phyloP scores from a whole-genome alignment of 64 coral and sea anemone genomes.

The Stichodactyla helianthus region DNA sequence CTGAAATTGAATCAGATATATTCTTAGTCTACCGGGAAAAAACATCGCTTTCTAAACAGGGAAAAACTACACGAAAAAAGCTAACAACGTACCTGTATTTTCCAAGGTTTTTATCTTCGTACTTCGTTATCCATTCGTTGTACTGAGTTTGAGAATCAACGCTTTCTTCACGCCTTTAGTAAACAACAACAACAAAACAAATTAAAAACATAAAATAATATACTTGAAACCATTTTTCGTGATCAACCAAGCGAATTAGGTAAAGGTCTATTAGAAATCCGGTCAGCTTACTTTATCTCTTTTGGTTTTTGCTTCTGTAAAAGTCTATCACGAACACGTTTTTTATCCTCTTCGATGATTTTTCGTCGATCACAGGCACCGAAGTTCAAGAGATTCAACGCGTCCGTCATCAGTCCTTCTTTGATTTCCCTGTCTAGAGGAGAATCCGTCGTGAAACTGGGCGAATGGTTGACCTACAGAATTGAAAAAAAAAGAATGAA shows the following conservation, averaged over 20 bases:
- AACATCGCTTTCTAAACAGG: background rate
- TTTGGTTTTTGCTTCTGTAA: conserved; percentile 88
- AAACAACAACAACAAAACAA: background rate
- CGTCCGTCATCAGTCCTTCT: conserved; percentile 88
- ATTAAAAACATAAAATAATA: background rate
- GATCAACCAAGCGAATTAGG: too few relatives aligned
- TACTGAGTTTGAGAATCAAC: conserved; percentile 68
- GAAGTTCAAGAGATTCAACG: conserved; percentile 80
- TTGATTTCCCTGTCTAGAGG: conserved; percentile 95
- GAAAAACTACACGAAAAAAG: background rate
- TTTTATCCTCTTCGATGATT: conserved; percentile 92
- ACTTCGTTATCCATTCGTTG: conserved; percentile 75
- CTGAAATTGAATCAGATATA: conserved; percentile 9
- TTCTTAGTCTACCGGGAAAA: background rate
- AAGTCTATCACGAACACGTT: conserved; percentile 81
- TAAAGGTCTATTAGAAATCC: too few relatives aligned
- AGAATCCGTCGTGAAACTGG: conserved; percentile 97
- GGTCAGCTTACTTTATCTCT: conserved; percentile 65
- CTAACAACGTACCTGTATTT: conserved; percentile 58
- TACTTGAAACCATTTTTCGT: too few relatives aligned
- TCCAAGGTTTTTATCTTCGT: conserved; percentile 84
- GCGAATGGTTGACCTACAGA: conserved; percentile 89
- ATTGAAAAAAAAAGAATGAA: background rate
- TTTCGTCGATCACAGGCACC: conserved; percentile 85
- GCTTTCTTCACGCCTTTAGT: conserved; percentile 64